phyloP scores from a whole-genome alignment of 2,113 vertebrate species.

The Sinocyclocheilus grahami region DNA sequence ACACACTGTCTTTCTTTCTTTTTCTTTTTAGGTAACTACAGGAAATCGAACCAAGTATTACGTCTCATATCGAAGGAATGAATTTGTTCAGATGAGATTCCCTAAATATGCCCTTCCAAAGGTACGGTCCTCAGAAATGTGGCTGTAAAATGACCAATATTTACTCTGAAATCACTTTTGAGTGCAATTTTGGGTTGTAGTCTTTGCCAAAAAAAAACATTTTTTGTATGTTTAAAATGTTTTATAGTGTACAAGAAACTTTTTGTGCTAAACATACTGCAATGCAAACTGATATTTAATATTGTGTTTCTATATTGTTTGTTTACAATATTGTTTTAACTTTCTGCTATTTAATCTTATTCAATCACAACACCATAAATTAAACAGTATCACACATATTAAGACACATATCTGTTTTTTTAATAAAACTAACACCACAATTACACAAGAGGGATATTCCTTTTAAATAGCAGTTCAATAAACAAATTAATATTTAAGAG shows the following conservation, averaged over 20 bases:
- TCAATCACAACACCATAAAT: background rate
- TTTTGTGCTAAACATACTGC: background rate
- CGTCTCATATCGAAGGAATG: slow-evolving; percentile 84
- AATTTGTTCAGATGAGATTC: slow-evolving; percentile 90
- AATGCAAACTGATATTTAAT: background rate
- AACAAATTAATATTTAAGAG: no score
- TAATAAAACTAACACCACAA: background rate
- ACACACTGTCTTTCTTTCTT: background rate
- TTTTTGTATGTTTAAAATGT: background rate
- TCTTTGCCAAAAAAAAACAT: background rate
- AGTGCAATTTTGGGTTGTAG: background rate
- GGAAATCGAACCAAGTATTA: slow-evolving; percentile 89
- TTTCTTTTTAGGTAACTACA: slow-evolving; percentile 79
- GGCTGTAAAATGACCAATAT: background rate
- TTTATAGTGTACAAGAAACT: background rate
- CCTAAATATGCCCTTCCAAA: slow-evolving; percentile 93
- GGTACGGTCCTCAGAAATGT: slow-evolving; percentile 72
- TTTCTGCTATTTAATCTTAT: background rate
- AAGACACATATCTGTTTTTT: background rate
- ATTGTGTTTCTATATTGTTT: background rate
- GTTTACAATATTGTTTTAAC: background rate
- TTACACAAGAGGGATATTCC: background rate
- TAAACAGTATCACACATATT: no score
- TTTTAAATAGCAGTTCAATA: no score
- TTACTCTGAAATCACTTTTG: background rate